phyloP scores from a whole-genome alignment of 2,888 invertebrate genomes.

The Ichneumon xanthorius region DNA sequence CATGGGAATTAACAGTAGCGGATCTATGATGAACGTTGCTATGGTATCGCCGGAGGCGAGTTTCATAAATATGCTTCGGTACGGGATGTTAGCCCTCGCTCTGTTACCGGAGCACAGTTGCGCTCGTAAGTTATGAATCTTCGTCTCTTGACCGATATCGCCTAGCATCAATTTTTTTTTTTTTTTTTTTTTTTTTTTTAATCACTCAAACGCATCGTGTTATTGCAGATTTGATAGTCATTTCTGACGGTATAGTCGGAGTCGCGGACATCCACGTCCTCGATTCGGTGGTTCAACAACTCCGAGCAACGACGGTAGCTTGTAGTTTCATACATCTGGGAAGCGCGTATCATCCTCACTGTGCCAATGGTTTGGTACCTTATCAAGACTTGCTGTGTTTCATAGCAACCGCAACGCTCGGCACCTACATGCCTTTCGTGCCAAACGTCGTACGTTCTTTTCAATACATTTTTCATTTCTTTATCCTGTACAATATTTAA shows the following conservation, averaged over 20 bases:
- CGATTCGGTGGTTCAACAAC: constrained; percentile 90
- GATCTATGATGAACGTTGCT: constrained; percentile 85
- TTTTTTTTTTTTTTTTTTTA: constrained; percentile 31
- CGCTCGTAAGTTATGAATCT: constrained; percentile 86
- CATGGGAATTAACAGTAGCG: constrained; percentile 83
- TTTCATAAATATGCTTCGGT: constrained; percentile 91
- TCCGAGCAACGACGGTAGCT: constrained; percentile 90
- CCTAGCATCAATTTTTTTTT: constrained; percentile 17
- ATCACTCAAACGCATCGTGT: constrained; percentile 45
- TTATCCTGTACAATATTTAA: background rate
- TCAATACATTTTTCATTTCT: background rate
- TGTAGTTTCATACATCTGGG: constrained; percentile 92
- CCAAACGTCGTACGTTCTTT: constrained; percentile 85
- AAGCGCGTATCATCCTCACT: constrained; percentile 88
- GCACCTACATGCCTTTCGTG: constrained; percentile 88
- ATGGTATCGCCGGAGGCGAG: constrained; percentile 89
- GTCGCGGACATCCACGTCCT: constrained; percentile 90
- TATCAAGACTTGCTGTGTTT: constrained; percentile 91
- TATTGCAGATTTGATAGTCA: constrained; percentile 89
- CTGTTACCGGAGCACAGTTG: constrained; percentile 91
- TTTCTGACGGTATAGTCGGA: constrained; percentile 91
- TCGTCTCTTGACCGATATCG: constrained; percentile 14
- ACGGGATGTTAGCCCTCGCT: constrained; percentile 91
- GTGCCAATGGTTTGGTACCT: constrained; percentile 89
- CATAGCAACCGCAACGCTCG: constrained; percentile 91